Percentiles rank a stretch among this genome's conserved stretches.
Evolutionary conservation across 2,113 vertebrate genomes (phyloP).

Genomic region (Cephalopholis sonnerati): DNA sequence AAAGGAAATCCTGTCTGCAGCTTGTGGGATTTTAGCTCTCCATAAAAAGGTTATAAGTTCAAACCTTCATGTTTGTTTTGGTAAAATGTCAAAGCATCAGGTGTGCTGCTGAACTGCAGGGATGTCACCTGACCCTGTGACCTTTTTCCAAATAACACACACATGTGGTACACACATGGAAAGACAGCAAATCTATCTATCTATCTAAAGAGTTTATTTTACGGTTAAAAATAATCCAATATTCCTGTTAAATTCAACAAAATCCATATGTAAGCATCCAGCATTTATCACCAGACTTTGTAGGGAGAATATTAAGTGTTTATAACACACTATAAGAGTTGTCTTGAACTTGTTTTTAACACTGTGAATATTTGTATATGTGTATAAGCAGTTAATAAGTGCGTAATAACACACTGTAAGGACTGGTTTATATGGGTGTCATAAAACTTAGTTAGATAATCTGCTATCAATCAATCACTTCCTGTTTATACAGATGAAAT

Average conservation of each 20-base stretch:
- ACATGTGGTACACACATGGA: slow-evolving; percentile 19
- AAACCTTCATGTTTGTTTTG: slow-evolving; percentile 7
- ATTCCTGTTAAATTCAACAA: not conserved
- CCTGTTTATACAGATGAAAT: not conserved
- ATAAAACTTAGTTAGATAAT: not conserved
- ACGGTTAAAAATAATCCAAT: not conserved
- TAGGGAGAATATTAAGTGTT: not conserved
- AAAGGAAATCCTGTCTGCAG: not conserved
- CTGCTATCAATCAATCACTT: not conserved
- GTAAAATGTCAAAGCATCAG: slow-evolving; percentile 7
- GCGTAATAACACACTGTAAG: not conserved
- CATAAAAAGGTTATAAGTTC: not conserved
- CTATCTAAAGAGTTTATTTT: not conserved
- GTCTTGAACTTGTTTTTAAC: not conserved
- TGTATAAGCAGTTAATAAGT: not conserved
- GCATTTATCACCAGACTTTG: not conserved
- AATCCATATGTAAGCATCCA: not conserved
- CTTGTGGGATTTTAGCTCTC: not conserved
- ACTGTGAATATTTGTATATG: not conserved
- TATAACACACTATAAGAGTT: not conserved
- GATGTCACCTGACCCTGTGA: slow-evolving; percentile 32
- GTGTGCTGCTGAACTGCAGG: not conserved
- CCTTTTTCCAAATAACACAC: slow-evolving; percentile 7
- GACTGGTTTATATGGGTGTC: not conserved
- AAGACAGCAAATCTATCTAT: not conserved